Evolutionary conservation across 2,113 vertebrate genomes (phyloP), one percentile per base, ranked within the genome.

Genomic region (Rana temporaria): DNA sequence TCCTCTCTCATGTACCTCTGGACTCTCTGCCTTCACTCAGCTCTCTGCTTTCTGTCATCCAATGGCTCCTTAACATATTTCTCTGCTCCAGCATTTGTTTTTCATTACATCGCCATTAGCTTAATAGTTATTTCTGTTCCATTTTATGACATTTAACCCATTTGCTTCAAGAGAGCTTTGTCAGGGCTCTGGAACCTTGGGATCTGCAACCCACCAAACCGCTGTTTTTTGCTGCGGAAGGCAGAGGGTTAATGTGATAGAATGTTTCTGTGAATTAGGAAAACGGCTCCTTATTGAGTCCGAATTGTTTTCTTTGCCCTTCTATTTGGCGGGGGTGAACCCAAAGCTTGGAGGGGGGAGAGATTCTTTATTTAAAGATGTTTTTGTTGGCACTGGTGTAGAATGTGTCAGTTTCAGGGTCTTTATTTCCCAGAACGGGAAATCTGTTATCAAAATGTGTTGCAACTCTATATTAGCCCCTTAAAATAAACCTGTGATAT

Each of bases 331-430:
- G 53, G 24, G 68, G 68, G 32, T 48, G 34, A 69, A 34, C 78
- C 64, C 53, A 22, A 68, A 57, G 48, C 52, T n/a, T 57, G 60
- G 66, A 60, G 82, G 89, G 85, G 84, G 88, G 88, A 90, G 90
- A 88, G 89, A 92, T 94, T 92, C 87, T 90, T 96, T 95, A 95
- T 96, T 97, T 96, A 95, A 95, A 95, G 93, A 95, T 97, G 94
- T 97, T 97, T 95, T 96, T 95, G 91, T 97, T 98, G 97, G 97
- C 96, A 88, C 91, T 1, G 5, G 88, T 87, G 88, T 89, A 92
- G 90, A 90, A 93, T 93, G 92, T 90, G 93, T 95, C 90, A 91
- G 94, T 94, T 96, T 95, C 95, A 94, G 94, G 92, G 93, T 93
- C 93, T 88, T 94, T 95, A 96, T 95, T 96, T 96, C 96, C 97